These are phyloP conservation scores for Lithophane semibrunnea DNA, from an alignment of 2,888 invertebrate species.

Conservation along the genomic window DNA sequence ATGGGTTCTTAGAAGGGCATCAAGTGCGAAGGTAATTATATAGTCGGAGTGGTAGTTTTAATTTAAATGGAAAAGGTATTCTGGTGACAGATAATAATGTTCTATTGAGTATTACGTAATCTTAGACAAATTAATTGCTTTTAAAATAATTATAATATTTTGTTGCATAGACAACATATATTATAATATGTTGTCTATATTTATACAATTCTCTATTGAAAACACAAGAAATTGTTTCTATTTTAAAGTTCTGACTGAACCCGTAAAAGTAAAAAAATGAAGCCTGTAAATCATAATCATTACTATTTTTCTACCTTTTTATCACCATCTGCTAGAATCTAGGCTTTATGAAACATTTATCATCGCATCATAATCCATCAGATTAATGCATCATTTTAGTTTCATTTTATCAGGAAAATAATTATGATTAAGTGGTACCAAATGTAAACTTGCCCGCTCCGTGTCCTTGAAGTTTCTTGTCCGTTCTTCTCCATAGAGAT, in stretches of 20 bases:
- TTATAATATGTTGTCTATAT: not conserved
- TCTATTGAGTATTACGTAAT: not conserved
- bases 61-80: not conserved
- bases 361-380: not conserved
- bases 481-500: no score
- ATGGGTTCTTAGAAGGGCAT: constrained; percentile 34
- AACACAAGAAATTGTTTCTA: not conserved
- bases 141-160: not conserved
- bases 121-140: not conserved
- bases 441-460: not conserved
- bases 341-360: not conserved
- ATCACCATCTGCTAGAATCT: no score
- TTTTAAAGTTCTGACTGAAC: not conserved
- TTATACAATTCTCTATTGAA: not conserved
- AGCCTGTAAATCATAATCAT: not conserved
- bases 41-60: not conserved
- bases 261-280: not conserved
- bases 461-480: no score
- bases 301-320: not conserved
- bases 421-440: not conserved
- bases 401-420: not conserved
- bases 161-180: no score
- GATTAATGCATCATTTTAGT: not conserved
- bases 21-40: constrained; percentile 11
- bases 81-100: not conserved